Conservation (phyloP, 2,888 invertebrate genomes). For the Plebejus argus region DNA sequence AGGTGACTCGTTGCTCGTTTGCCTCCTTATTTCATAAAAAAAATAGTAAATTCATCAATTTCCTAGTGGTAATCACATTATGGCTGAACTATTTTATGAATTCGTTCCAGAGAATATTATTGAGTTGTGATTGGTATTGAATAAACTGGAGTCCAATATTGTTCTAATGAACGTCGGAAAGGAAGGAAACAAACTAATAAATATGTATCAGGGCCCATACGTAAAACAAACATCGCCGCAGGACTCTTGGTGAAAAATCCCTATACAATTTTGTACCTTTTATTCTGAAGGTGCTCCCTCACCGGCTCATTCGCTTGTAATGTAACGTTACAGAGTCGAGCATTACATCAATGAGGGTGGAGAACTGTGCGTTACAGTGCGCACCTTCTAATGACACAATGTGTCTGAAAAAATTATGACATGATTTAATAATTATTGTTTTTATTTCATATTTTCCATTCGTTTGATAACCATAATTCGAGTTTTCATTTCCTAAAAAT, state of each 20-base stretch:
- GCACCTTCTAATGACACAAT: no score
- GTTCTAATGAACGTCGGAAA: constrained; percentile 12
- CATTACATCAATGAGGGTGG: no score
- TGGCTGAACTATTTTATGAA: neutral
- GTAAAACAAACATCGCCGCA: neutral
- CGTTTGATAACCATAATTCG: no score
- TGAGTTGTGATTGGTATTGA: constrained; percentile 14
- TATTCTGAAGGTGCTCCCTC: neutral
- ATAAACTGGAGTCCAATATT: constrained; percentile 21
- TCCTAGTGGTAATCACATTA: no score
- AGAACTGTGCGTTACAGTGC: no score
- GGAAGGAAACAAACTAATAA: constrained; percentile 29
- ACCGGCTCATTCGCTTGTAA: no score
- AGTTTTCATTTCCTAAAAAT: no score
- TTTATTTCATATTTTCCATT: no score
- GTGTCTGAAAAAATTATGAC: neutral
- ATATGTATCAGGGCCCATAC: constrained; percentile 16
- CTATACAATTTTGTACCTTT: neutral
- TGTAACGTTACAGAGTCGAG: no score
- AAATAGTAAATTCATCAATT: no score
- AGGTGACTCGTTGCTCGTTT: no score
- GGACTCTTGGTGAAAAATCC: neutral
- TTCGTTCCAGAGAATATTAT: constrained; percentile 1
- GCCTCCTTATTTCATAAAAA: no score
- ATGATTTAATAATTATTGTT: neutral